These are phyloP conservation scores for Carlito syrichta DNA, from an alignment of 2,113 vertebrate species.

Conservation along the genomic window DNA sequence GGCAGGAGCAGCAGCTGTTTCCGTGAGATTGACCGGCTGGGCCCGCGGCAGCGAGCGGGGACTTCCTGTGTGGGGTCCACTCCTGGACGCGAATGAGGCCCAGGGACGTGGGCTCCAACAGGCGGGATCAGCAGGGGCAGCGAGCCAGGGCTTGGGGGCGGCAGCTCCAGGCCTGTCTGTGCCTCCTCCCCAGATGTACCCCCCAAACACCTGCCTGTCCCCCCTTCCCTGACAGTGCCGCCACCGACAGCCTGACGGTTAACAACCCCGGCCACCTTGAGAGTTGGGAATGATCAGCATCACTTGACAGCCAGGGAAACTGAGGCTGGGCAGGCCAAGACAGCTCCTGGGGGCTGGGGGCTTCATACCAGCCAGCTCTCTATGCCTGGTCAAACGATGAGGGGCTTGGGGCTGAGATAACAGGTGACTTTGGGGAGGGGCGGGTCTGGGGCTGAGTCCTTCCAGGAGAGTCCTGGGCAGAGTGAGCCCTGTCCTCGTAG, in stretches of 20 bases:
- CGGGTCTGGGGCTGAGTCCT: neutral
- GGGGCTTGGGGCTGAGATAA: accelerated
- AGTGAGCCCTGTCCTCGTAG: neutral
- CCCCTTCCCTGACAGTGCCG: neutral
- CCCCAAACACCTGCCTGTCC: neutral
- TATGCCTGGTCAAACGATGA: neutral
- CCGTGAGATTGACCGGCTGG: neutral
- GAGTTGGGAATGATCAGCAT: neutral
- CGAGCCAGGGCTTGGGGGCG: accelerated
- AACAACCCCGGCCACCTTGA: neutral
- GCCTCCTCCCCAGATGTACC: neutral
- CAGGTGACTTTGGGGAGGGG: neutral
- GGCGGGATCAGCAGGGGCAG: neutral
- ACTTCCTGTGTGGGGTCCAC: neutral
- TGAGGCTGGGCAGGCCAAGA: neutral
- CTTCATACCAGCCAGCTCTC: neutral
- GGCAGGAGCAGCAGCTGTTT: neutral
- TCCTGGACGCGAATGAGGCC: neutral
- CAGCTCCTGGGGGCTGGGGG: too few species aligned
- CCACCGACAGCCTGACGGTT: accelerated
- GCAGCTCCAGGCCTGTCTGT: neutral
- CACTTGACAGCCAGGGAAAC: neutral
- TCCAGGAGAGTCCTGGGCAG: neutral
- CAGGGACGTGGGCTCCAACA: accelerated
- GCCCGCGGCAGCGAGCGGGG: neutral